Conservation (phyloP, 2,797 vertebrate genomes). For the Emys orbicularis region DNA sequence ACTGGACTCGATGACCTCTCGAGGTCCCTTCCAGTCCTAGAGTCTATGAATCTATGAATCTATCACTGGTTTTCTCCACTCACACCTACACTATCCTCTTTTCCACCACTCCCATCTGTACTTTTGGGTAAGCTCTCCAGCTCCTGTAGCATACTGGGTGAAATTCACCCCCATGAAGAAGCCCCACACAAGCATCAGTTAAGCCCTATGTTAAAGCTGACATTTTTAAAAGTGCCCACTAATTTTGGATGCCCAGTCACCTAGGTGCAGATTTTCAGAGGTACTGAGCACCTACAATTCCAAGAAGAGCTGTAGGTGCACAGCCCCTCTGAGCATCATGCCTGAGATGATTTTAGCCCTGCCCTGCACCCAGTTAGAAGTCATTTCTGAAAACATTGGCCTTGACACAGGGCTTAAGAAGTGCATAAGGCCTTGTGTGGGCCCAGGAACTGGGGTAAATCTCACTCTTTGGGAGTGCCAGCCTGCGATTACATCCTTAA, state of each 20-base stretch:
- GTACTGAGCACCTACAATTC: neutral
- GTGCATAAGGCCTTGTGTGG: fast-evolving
- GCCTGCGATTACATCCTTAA: neutral
- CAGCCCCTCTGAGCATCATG: neutral
- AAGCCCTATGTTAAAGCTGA: neutral
- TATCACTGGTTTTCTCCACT: neutral
- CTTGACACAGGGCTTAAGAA: neutral
- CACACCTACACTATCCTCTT: neutral
- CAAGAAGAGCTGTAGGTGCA: neutral
- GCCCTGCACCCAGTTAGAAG: neutral
- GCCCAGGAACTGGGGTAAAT: neutral
- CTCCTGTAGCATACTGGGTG: neutral
- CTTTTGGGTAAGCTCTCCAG: neutral
- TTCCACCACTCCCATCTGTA: neutral
- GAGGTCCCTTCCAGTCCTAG: too few relatives aligned
- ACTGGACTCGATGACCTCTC: too few relatives aligned
- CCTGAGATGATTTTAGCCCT: neutral
- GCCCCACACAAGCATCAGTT: neutral
- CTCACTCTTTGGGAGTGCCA: neutral
- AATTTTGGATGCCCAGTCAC: neutral
- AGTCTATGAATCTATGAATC: too few relatives aligned
- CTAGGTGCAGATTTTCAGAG: neutral
- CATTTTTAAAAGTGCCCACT: neutral
- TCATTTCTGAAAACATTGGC: neutral
- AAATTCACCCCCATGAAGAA: neutral